Evolutionary conservation across 2,888 invertebrate species (phyloP).

Genomic region (Drosophila tanythrix): DNA sequence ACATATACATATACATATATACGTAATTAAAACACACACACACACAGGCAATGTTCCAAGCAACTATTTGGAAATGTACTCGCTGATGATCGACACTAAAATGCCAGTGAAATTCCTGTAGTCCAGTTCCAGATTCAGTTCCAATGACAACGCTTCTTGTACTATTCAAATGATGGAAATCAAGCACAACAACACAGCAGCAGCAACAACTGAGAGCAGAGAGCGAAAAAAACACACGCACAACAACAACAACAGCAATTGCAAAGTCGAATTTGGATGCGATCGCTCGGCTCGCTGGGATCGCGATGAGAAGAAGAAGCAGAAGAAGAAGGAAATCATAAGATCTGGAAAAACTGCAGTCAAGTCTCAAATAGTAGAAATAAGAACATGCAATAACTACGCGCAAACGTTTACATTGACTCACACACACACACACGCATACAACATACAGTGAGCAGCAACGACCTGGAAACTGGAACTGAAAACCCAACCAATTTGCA

Average conservation of each 20-base stretch:
- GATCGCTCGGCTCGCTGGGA: slow-evolving; percentile 38
- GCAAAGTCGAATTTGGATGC: slow-evolving; percentile 71
- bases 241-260: slow-evolving; percentile 30
- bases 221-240: slow-evolving; percentile 25
- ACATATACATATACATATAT: neutral
- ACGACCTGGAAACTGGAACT: slow-evolving; percentile 77
- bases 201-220: slow-evolving; percentile 11
- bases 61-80: slow-evolving; percentile 38
- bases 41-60: slow-evolving; percentile 9
- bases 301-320: slow-evolving; percentile 32
- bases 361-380: slow-evolving; percentile 48
- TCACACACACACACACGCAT: slow-evolving; percentile 16
- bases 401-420: slow-evolving; percentile 48
- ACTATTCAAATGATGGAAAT: slow-evolving; percentile 64
- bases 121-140: slow-evolving; percentile 47
- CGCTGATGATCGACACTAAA: slow-evolving; percentile 39
- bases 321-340: slow-evolving; percentile 49
- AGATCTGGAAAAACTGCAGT: slow-evolving; percentile 61
- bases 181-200: slow-evolving; percentile 40
- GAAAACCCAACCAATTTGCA: slow-evolving; percentile 77
- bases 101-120: slow-evolving; percentile 56
- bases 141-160: slow-evolving; percentile 56
- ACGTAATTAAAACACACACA: neutral
- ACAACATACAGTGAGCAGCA: slow-evolving; percentile 33
- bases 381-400: slow-evolving; percentile 64